phyloP scores from a whole-genome alignment of 2,888 invertebrate species.

The Apamea crenata region DNA sequence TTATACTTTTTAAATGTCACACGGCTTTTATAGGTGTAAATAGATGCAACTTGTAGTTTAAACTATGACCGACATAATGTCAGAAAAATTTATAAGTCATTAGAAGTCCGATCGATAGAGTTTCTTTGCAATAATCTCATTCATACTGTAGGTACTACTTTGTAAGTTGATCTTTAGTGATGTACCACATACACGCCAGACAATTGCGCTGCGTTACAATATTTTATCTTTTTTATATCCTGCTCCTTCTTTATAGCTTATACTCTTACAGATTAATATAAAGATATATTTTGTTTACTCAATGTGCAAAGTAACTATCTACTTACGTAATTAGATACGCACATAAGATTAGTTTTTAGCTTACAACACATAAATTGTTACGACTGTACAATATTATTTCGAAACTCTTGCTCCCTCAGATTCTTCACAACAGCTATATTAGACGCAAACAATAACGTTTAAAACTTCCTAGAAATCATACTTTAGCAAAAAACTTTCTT shows the following conservation, averaged over 20 bases:
- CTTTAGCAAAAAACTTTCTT: slow-evolving; percentile 51
- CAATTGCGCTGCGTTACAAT: not conserved
- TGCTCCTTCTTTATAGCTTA: slow-evolving; percentile 3
- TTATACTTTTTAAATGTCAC: not conserved
- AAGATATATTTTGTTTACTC: slow-evolving; percentile 31
- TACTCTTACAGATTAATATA: slow-evolving; percentile 27
- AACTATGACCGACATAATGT: not conserved
- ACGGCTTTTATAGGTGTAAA: not conserved
- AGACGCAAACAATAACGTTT: slow-evolving; percentile 47
- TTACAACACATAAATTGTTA: slow-evolving; percentile 36
- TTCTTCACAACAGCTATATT: slow-evolving; percentile 41
- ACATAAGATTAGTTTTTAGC: slow-evolving; percentile 30
- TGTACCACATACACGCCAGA: slow-evolving; percentile 3
- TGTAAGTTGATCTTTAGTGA: slow-evolving; percentile 9
- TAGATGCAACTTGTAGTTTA: not conserved
- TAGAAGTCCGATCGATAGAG: not conserved
- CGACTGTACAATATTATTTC: slow-evolving; percentile 26
- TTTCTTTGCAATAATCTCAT: not conserved
- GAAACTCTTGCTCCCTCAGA: slow-evolving; percentile 34
- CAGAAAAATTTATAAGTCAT: not conserved
- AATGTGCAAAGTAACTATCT: slow-evolving; percentile 29
- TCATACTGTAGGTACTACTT: not conserved
- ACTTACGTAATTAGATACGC: slow-evolving; percentile 31
- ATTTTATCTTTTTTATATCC: slow-evolving; percentile 23
- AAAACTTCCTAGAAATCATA: slow-evolving; percentile 49